Evolutionary conservation across 2,888 invertebrate genomes (phyloP), one percentile per base, ranked within the genome.

Genomic region (Pristionchus arcanus): DNA sequence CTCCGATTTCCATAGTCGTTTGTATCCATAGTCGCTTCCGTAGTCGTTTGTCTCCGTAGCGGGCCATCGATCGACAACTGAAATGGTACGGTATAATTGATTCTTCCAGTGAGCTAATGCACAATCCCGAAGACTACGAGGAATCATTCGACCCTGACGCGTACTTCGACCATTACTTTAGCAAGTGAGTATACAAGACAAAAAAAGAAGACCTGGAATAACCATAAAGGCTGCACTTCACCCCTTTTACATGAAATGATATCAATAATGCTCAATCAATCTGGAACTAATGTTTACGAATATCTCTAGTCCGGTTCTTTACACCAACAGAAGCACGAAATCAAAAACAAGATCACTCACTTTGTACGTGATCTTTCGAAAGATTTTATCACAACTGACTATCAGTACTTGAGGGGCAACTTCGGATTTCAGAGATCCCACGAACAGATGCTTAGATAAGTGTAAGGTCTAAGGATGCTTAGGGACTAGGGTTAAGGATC

Each of bases 121-220:
- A 91, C 59, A 81, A 90, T 19, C 93, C 94, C 7, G 91, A 91
- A 88, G 94, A 94, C 90, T 94, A 94, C 89, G 90, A 92, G n/a
- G 74, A 91, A 34, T 91, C 92, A 21, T 94, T 94, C 91, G 93
- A 94, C 84, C 93, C 94, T 9, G 92, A 93, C 25, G 94, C 93
- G 11, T 94, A 94, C 91, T 91, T 94, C 49, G 91, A 94, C 42
- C 92, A 92, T 83, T 94, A 93, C 91, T 94, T 94, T 87, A 92
- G 93, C 93, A 92, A 93, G 94, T 94, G n/a, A 90, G 93, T 92
- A n/a, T n/a, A 28, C 42, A 49, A 16, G 28, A 13, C 1, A 28
- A 71, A 2, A 28, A 59, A 19, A 59, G 59, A 19, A 59, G 1
- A 25, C 21, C 59, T n/a, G n/a, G n/a, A n/a, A n/a, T n/a, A n/a